These are phyloP conservation scores for Anarrhichthys ocellatus DNA, from an alignment of 2,113 vertebrate genomes.

Conservation along the genomic window DNA sequence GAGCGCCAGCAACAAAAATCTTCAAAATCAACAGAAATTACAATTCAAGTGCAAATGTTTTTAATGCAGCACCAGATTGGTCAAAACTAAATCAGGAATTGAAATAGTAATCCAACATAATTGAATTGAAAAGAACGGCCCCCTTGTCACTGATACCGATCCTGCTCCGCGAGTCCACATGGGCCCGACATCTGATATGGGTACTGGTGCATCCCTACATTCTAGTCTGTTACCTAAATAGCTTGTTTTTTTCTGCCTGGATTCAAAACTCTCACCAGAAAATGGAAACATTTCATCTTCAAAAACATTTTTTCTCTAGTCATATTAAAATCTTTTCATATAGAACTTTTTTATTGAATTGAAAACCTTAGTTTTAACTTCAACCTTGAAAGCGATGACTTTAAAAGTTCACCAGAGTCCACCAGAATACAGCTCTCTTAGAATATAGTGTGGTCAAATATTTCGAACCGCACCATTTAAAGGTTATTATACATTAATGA, in stretches of 20 bases:
- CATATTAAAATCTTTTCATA: constrained; percentile 9
- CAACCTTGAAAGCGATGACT: constrained; percentile 9
- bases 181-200: neutral
- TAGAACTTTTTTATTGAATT: neutral
- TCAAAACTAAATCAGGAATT: neutral
- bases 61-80: neutral
- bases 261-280: neutral
- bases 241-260: neutral
- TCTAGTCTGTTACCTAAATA: neutral
- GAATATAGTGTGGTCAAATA: constrained; percentile 30
- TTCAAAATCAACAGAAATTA: neutral
- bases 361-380: constrained; percentile 20
- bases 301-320: constrained; percentile 1
- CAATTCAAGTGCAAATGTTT: neutral
- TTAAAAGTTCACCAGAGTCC: constrained; percentile 22
- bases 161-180: neutral
- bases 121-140: no score
- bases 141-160: neutral
- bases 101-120: neutral
- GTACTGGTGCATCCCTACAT: neutral
- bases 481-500: constrained; percentile 45
- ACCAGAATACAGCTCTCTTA: constrained; percentile 15
- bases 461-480: constrained; percentile 46
- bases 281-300: constrained; percentile 1
- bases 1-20: neutral